A percentile compares a stretch with the other conserved stretches of the same genome.
These are phyloP conservation scores for Diglossa brunneiventris DNA, from an alignment of 2,113 vertebrate species.

Conservation along the genomic window DNA sequence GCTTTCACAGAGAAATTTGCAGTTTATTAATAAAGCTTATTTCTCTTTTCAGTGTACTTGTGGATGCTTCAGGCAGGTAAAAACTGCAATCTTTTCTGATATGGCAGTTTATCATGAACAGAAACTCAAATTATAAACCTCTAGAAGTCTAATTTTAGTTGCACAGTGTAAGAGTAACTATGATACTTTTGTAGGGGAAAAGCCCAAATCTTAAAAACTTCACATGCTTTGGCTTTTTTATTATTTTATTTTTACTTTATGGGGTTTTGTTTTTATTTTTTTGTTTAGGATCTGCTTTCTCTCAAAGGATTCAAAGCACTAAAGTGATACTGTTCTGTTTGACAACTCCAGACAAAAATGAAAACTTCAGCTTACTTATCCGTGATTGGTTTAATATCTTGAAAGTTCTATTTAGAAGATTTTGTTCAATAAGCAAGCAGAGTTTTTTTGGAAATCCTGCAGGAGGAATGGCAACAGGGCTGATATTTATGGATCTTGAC, in stretches of 20 bases:
- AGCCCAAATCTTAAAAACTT: not conserved
- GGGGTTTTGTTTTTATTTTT: not conserved
- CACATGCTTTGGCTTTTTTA: not conserved
- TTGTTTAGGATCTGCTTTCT: not conserved
- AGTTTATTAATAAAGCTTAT: not conserved
- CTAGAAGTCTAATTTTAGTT: not conserved
- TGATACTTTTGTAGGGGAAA: not conserved
- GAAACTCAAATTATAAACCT: not conserved
- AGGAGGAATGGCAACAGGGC: not conserved
- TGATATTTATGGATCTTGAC: not conserved
- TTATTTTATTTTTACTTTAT: not conserved
- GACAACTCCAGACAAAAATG: not conserved
- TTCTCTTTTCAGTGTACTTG: not conserved
- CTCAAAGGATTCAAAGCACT: not conserved
- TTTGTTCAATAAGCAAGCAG: not conserved
- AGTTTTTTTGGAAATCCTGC: not conserved
- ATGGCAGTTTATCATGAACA: not conserved
- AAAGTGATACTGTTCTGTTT: not conserved
- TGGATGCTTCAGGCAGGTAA: not conserved
- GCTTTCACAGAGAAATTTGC: accelerated
- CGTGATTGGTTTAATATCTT: not conserved
- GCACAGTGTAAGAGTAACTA: not conserved
- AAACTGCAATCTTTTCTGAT: not conserved
- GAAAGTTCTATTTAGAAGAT: not conserved
- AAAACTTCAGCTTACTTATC: not conserved